phyloP scores from a whole-genome alignment of 2,113 vertebrate genomes.

The Menura novaehollandiae region DNA sequence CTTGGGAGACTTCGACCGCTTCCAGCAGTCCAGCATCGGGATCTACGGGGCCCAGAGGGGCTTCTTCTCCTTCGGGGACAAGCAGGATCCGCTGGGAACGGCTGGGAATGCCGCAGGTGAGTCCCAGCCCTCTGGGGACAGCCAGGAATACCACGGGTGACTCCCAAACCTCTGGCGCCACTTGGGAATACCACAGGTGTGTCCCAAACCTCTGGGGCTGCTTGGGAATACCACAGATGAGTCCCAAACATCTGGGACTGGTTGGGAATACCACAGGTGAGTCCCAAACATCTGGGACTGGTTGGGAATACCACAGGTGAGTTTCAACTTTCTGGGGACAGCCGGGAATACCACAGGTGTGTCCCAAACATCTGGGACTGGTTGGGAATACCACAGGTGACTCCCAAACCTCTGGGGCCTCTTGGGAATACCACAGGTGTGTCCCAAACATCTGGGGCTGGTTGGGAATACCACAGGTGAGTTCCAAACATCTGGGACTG shows the following conservation, averaged over 20 bases:
- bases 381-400: slow-evolving; percentile 38
- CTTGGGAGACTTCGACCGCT: slow-evolving; percentile 69
- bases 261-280: background rate
- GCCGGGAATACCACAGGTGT: slow-evolving; percentile 52
- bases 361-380: background rate
- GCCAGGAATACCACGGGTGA: slow-evolving; percentile 38
- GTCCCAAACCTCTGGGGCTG: background rate
- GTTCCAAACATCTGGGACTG: background rate
- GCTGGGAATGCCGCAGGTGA: slow-evolving; percentile 46
- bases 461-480: slow-evolving; percentile 38
- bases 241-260: background rate
- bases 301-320: no score
- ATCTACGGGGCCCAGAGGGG: slow-evolving; percentile 65
- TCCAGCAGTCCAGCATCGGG: slow-evolving; percentile 66
- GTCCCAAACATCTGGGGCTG: background rate
- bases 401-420: background rate
- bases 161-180: background rate
- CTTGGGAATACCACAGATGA: slow-evolving; percentile 38
- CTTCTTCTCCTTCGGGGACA: slow-evolving; percentile 18
- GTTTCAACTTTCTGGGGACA: no score
- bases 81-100: slow-evolving; percentile 2
- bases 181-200: slow-evolving; percentile 43
- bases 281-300: no score
- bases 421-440: slow-evolving; percentile 43
- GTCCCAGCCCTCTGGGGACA: background rate